phyloP scores from a whole-genome alignment of 1,140 invertebrate genomes.

The Dendrolimus kikuchii region DNA sequence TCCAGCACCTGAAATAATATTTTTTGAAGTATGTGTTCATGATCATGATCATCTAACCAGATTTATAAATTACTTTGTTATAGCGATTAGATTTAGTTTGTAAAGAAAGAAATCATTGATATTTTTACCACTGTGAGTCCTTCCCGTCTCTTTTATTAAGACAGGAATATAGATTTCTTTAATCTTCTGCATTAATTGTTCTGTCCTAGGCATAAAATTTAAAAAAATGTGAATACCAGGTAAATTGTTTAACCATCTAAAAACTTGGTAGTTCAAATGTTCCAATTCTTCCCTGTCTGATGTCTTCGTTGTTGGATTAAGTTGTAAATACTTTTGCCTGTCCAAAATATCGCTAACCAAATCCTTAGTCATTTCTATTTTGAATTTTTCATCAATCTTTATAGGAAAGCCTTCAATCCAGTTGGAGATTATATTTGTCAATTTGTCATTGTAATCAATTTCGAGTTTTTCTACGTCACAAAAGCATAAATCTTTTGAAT shows the following conservation, averaged over 20 bases:
- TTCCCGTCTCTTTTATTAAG: background rate
- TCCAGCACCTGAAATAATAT: no score
- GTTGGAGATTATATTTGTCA: background rate
- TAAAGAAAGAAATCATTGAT: no score
- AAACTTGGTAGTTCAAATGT: constrained; percentile 19
- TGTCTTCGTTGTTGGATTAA: constrained; percentile 1
- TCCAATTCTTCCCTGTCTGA: constrained; percentile 15
- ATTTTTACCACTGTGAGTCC: no score
- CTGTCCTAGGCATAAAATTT: background rate
- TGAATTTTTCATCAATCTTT: background rate
- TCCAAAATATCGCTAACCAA: constrained; percentile 7
- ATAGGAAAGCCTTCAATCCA: constrained; percentile 3
- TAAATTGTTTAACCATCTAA: constrained; percentile 18
- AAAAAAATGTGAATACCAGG: background rate
- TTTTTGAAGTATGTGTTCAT: no score
- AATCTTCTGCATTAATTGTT: background rate
- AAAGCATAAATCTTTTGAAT: background rate
- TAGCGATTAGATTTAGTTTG: no score
- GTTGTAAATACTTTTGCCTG: constrained; percentile 6
- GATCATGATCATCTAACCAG: no score
- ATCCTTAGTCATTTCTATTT: constrained; percentile 3
- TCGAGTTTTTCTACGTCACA: background rate
- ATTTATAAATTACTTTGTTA: no score
- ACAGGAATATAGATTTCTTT: background rate
- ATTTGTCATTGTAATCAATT: background rate